A percentile compares a stretch with the other conserved stretches of the same genome.
phyloP scores from a whole-genome alignment of 1,140 invertebrate species.

The Drosophila mauritiana region DNA sequence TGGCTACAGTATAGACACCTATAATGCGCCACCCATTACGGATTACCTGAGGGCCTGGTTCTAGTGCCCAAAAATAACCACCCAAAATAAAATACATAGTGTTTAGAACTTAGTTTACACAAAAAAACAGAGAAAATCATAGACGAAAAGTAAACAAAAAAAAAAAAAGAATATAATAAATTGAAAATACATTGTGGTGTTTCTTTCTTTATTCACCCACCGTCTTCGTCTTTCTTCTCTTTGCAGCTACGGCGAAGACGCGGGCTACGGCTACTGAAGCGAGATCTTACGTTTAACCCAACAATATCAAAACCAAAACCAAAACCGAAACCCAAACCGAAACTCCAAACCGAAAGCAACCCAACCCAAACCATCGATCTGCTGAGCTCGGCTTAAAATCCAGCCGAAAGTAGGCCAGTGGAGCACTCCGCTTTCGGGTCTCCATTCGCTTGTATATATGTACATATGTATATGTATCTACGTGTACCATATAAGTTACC shows the following conservation, averaged over 20 bases:
- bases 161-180: slow-evolving; percentile 55
- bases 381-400: slow-evolving; percentile 54
- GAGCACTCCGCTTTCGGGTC: slow-evolving; percentile 27
- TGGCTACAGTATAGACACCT: slow-evolving; percentile 67
- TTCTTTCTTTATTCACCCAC: slow-evolving; percentile 41
- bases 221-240: slow-evolving; percentile 61
- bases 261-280: slow-evolving; percentile 41
- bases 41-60: slow-evolving; percentile 72
- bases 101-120: slow-evolving; percentile 15
- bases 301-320: neutral
- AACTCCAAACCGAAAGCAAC: neutral
- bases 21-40: slow-evolving; percentile 62
- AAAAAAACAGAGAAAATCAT: too few species aligned
- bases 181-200: slow-evolving; percentile 51
- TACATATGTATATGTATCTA: neutral
- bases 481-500: slow-evolving; percentile 2
- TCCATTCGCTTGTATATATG: slow-evolving; percentile 19
- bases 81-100: neutral
- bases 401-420: slow-evolving; percentile 56
- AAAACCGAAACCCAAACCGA: neutral
- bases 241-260: slow-evolving; percentile 62
- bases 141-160: slow-evolving; percentile 2
- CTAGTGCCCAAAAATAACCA: slow-evolving; percentile 23
- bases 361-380: slow-evolving; percentile 36
- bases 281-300: slow-evolving; percentile 20